Base-by-base conservation (phyloP, 1,140 invertebrate genomes). In the Atta cephalotes region DNA sequence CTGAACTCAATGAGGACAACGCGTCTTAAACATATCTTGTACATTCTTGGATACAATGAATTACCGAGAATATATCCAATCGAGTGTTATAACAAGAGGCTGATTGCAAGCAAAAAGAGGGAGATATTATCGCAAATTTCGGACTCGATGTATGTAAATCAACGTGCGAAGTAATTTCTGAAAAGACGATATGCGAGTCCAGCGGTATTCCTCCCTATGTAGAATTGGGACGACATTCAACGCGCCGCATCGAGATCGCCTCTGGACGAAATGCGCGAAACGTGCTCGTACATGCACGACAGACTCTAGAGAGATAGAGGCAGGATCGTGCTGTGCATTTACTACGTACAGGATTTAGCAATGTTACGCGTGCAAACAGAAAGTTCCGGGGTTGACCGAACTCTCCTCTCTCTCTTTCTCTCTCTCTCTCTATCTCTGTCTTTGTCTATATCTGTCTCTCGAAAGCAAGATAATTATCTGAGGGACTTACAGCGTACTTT, bases 391-490 rank as follows among this genome's bases (percentile, higher is more conserved):
- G 85, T 85, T 88, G 79, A 25, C 21, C 66, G 51, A 21, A 10
- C 51, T 56, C 31, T 74, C 31, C 25, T 35, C 12, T 74, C 31
- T 76, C 28, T 45, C 10, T n/a, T 58, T 21, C 74, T 62, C 68
- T 45, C 4, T 39, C 79, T 51, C 18, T n/a, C 60, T 78, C 56
- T 79, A 39, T 28, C 28, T 16, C 5, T 21, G 1, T 35, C 18
- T 18, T 28, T 39, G 1, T 2, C 12, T 14, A 25, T 6, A 25
- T 60, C 12, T 14, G 56, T 68, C 74, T 58, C 68, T 76, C 84
- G 81, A 70, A 91, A 90, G 88, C 82, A 93, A 70, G 93, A 94
- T 93, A 94, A 94, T 93, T 94, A 94, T 94, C 92, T 91, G 87
- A 66, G 89, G 90, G 89, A 92, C 89, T 92, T 91, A 93, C 92